Evolutionary conservation across 2,888 invertebrate genomes (phyloP).

Genomic region (Teleiodes luculella): DNA sequence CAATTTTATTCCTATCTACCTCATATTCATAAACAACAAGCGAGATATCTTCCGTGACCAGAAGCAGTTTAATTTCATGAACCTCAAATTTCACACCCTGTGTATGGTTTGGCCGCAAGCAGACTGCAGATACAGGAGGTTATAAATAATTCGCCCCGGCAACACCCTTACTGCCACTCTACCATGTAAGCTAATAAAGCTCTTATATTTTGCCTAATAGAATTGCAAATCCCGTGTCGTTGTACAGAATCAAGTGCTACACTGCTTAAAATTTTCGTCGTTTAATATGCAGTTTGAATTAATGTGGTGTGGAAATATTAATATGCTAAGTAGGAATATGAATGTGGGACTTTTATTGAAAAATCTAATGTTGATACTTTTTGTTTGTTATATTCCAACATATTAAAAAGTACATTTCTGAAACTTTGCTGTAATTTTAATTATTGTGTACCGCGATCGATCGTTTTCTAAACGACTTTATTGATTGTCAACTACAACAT

Average conservation of each 20-base stretch:
- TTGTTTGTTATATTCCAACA: neutral
- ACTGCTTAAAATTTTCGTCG: neutral
- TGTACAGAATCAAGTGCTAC: neutral
- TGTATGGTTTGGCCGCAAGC: conserved; percentile 5
- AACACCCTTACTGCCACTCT: neutral
- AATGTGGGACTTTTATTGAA: neutral
- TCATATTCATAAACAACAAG: neutral
- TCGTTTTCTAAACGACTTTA: too few relatives aligned
- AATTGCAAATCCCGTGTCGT: neutral
- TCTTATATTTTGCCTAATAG: neutral
- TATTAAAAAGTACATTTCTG: neutral
- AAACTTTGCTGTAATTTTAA: neutral
- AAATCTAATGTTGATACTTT: neutral
- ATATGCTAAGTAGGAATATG: neutral
- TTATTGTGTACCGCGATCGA: too few relatives aligned
- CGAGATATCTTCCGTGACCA: neutral
- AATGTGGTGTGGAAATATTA: neutral
- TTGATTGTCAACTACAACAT: too few relatives aligned
- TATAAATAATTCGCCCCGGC: conserved; percentile 19
- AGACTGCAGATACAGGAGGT: conserved; percentile 10
- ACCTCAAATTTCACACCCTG: neutral
- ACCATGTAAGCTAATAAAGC: neutral
- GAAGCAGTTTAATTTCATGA: neutral
- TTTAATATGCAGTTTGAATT: neutral
- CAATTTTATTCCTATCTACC: too few relatives aligned